Percentiles rank a stretch among this genome's conserved stretches.
Conservation (phyloP, 1,140 invertebrate genomes). For the Neoseiulus cucumeris region DNA sequence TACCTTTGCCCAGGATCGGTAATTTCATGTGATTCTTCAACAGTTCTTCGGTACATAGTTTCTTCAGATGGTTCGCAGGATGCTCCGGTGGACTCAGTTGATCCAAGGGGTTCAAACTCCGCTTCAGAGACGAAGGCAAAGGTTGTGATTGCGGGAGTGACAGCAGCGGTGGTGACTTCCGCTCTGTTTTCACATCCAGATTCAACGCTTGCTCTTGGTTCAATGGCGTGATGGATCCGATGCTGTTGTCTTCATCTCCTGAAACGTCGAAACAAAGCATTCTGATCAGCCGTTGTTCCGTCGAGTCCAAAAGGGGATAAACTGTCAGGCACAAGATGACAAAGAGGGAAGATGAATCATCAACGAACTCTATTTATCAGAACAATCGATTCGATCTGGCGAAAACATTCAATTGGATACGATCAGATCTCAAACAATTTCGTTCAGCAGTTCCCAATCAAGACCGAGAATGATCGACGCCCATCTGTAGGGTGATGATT, state of each 20-base stretch:
- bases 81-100: neutral
- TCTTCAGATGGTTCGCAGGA: neutral
- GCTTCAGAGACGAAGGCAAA: constrained; percentile 10
- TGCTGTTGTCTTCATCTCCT: constrained; percentile 23
- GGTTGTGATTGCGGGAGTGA: constrained; percentile 6
- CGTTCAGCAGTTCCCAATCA: no score
- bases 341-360: no score
- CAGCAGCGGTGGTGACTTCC: constrained; percentile 13
- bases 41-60: neutral
- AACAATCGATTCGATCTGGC: no score
- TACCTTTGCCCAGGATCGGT: neutral
- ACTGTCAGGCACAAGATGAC: no score
- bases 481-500: no score
- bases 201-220: constrained; percentile 41
- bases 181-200: constrained; percentile 29
- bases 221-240: constrained; percentile 18
- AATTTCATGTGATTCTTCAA: neutral
- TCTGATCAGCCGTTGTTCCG: no score
- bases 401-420: no score
- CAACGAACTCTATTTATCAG: no score
- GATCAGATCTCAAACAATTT: no score
- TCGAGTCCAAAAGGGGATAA: no score
- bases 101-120: neutral
- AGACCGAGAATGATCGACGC: no score
- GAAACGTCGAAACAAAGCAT: neutral